Evolutionary conservation across 2,113 vertebrate genomes (phyloP).

Genomic region (Gorsachius goisagi): DNA sequence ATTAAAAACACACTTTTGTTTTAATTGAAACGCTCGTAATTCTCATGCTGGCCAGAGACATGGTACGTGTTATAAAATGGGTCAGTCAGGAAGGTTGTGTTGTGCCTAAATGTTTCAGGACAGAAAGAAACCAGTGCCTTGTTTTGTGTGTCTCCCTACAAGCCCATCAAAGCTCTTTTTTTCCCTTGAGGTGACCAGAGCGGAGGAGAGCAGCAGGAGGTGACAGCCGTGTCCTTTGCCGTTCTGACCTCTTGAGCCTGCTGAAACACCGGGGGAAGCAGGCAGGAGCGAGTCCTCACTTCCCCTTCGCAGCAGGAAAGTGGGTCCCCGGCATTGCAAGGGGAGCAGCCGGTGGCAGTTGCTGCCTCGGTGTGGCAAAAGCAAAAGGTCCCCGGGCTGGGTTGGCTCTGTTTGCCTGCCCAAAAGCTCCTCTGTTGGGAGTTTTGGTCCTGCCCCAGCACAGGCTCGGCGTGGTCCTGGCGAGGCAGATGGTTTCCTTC

Average conservation of each 20-base stretch:
- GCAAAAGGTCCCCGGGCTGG: background rate
- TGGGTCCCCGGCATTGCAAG: background rate
- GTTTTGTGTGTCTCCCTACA: background rate
- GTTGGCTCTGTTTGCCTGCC: fast-evolving
- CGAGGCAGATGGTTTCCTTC: background rate
- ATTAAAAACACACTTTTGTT: background rate
- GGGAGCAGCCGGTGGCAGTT: fast-evolving
- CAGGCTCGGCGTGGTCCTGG: fast-evolving
- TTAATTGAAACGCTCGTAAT: background rate
- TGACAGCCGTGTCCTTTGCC: background rate
- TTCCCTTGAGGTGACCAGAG: background rate
- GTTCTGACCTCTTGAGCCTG: background rate
- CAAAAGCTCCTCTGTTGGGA: fast-evolving
- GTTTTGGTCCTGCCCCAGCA: background rate
- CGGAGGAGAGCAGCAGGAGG: fast-evolving
- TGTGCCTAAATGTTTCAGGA: background rate
- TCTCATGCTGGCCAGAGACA: background rate
- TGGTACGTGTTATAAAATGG: background rate
- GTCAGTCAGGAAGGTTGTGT: background rate
- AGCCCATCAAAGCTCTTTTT: background rate
- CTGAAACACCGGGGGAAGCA: background rate
- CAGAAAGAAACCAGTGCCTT: background rate
- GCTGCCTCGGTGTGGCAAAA: background rate
- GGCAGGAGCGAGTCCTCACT: background rate
- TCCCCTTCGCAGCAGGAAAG: background rate